A percentile compares a stretch with the other conserved stretches of the same genome.
Evolutionary conservation across 2,797 vertebrate species (phyloP).

Genomic region (Menidia menidia): DNA sequence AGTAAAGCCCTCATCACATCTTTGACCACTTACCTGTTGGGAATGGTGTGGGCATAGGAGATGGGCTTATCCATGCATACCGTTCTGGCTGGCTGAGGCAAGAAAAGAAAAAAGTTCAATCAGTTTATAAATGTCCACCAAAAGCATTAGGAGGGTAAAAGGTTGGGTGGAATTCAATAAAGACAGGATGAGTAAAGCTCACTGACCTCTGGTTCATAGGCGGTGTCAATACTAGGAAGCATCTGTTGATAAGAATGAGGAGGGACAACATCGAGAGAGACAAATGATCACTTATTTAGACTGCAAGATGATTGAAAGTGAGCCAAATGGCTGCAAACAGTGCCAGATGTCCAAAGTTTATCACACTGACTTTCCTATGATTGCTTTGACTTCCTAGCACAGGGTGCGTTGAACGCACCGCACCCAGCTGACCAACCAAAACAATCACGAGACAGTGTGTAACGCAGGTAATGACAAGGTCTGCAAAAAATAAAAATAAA

Average conservation of each 20-base stretch:
- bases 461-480: not conserved
- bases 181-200: constrained; percentile 23
- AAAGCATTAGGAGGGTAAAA: constrained; percentile 25
- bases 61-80: constrained; percentile 79
- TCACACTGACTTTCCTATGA: constrained; percentile 14
- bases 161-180: constrained; percentile 7
- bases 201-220: constrained; percentile 75
- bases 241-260: constrained; percentile 60
- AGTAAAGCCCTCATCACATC: not conserved
- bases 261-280: not conserved
- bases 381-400: constrained; percentile 31
- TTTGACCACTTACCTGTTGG: constrained; percentile 77
- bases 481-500: not conserved
- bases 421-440: not conserved
- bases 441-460: not conserved
- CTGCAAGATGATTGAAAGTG: not conserved
- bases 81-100: constrained; percentile 63
- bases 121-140: not conserved
- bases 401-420: not conserved
- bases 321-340: no score
- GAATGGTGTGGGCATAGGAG: constrained; percentile 73
- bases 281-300: no score
- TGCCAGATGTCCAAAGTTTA: not conserved
- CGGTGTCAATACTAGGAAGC: constrained; percentile 63
- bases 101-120: not conserved